A percentile compares a stretch with the other conserved stretches of the same genome.
These are phyloP conservation scores for Byasa hedistus DNA, from an alignment of 2,888 invertebrate genomes.

Conservation along the genomic window DNA sequence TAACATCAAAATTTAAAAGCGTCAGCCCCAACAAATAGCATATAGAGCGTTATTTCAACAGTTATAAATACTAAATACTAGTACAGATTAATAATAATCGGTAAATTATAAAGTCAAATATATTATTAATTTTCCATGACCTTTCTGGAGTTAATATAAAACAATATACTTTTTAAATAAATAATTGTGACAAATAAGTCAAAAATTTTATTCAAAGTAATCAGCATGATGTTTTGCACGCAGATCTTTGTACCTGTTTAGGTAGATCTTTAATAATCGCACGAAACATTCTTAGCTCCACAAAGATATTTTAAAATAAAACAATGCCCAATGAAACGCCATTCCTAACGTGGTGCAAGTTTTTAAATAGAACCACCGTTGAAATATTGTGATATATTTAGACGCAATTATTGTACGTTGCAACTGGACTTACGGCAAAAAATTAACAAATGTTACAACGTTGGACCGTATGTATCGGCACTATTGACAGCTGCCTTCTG, in stretches of 20 bases:
- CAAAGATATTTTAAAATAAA: slow-evolving; percentile 15
- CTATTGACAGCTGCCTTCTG: slow-evolving; percentile 18
- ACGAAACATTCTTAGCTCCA: background rate
- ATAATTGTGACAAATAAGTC: too few species aligned
- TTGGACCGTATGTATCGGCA: slow-evolving; percentile 1
- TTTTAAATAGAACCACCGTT: slow-evolving; percentile 16
- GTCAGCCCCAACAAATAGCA: too few species aligned
- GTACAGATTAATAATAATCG: too few species aligned
- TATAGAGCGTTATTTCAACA: too few species aligned
- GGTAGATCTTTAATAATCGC: background rate
- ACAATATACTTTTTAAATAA: too few species aligned
- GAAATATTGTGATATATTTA: slow-evolving; percentile 25
- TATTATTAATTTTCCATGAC: too few species aligned
- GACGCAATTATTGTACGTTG: background rate
- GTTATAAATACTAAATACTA: too few species aligned
- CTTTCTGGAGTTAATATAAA: too few species aligned
- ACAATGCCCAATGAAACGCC: slow-evolving; percentile 16
- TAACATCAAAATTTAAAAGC: too few species aligned
- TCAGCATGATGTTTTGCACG: background rate
- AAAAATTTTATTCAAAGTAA: background rate
- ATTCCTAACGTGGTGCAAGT: slow-evolving; percentile 14
- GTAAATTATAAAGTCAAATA: too few species aligned
- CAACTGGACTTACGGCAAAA: slow-evolving; percentile 9
- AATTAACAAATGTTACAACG: slow-evolving; percentile 4
- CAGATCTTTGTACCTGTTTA: background rate